phyloP scores from a whole-genome alignment of 2,113 vertebrate species.

The Clarias batrachus region DNA sequence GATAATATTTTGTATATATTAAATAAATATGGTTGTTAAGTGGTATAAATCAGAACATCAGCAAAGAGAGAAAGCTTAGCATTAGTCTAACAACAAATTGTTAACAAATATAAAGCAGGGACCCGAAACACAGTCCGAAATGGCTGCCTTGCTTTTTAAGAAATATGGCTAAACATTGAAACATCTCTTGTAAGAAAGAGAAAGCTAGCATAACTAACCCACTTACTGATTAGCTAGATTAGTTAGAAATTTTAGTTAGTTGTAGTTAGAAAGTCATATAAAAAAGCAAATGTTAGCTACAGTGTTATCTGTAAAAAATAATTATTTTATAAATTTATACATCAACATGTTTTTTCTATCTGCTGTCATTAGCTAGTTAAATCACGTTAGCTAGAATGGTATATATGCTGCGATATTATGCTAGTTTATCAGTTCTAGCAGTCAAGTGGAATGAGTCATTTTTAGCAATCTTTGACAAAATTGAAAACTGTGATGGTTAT shows the following conservation, averaged over 20 bases:
- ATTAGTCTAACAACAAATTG: neutral
- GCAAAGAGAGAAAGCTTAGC: neutral
- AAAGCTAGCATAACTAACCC: neutral
- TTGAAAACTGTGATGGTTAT: neutral
- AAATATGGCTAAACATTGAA: neutral
- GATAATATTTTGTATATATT: neutral
- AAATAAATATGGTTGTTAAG: too few relatives aligned
- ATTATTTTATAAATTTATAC: neutral
- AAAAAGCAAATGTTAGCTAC: neutral
- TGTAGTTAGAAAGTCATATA: neutral
- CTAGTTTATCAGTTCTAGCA: neutral
- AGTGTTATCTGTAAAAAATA: neutral
- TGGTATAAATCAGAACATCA: neutral
- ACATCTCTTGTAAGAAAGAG: neutral
- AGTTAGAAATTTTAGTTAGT: too few relatives aligned
- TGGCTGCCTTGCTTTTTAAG: neutral
- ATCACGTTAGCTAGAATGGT: neutral
- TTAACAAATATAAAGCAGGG: neutral
- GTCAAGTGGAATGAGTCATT: neutral
- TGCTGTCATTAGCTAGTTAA: neutral
- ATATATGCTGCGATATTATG: neutral
- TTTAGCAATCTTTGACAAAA: neutral
- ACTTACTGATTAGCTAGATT: neutral
- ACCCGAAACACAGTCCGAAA: neutral
- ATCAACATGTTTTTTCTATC: neutral